Base-by-base conservation (phyloP, 2,797 vertebrate genomes). In the Sebastes kiyomatsui region DNA sequence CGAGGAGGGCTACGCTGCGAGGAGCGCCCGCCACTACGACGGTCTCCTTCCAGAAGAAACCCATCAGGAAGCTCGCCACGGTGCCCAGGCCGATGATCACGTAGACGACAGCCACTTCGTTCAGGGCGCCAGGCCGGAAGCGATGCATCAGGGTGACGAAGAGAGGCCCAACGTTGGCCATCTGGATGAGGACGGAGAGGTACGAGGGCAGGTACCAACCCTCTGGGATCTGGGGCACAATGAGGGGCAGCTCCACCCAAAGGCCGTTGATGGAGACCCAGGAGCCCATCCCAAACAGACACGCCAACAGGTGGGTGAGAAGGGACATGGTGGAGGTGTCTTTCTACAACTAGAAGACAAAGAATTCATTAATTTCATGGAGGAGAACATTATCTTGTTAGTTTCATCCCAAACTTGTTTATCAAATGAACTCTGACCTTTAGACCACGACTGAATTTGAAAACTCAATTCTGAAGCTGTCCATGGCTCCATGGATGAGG, bases 221-320 rank as follows among this genome's bases (percentile, higher is more conserved):
- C 87, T 97, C 97, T 0, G 97, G 96, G 75, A 96, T 90, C 13
- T 86, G 71, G 1, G 92, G 92, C 20, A 97, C 96, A 0, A 97
- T 72, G 22, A 97, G 85, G 8, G 97, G 97, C 14, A 97, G 92
- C 90, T 97, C 97, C 82, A 97, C 97, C 97, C 97, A 97, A 49
- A 97, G 88, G 1, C 97, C 97, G 0, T 97, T 97, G 90, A 97
- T 96, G 84, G 97, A 96, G 38, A 97, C 94, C 97, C 97, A 97
- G 80, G 97, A 97, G 42, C 97, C 96, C 38, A 95, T 95, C 30
- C 97, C 97, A 3, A 97, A 94, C 28, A 97, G 92, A 84, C 95
- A 94, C 1, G 93, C 93, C 86, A 97, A 54, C 55, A 95, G 46
- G 49, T 97, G 97, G 7, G 96, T 94, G 62, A 95, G 64, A 5